Base-by-base conservation (phyloP, 2,888 invertebrate species). In the Spicauda simplicius region DNA sequence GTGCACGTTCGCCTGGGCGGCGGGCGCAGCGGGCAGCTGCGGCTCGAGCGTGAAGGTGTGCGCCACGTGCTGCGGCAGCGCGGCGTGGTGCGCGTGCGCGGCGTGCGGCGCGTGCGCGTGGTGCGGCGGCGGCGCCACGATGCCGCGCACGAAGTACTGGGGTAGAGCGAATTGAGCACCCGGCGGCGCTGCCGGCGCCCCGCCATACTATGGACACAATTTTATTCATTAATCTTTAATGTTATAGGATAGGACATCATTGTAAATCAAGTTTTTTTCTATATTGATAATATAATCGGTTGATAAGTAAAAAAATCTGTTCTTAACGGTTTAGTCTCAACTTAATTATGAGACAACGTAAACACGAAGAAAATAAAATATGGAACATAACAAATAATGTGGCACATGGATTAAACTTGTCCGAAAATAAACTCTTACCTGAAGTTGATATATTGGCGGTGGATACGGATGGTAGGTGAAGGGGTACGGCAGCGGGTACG, bases 391-490 rank as follows among this genome's bases (percentile, higher is more conserved):
- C 25, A 25, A 25, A 25, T 25, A 25, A 33, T 33, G 33, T 33
- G 33, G 6, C 14, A 14, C 14, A 11, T 37, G 6, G 12, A 37
- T 10, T 11, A 7, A 37, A 37, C 12, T 11, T 37, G 10, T 37
- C 8, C 12, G 48, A 72, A 60, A 69, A 72, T 33, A 10, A 59
- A n/a, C 18, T 48, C 41, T 54, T 10, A 91, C 92, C 83, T 91
- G 92, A 63, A 93, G 76, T 75, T 91, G 92, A 71, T 92, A 92
- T 59, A 92, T 91, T 71, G 77, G 75, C 50, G 77, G 77, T 67
- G 78, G 77, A 63, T 77, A 77, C 7, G 95, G 95, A 75, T 96
- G 96, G 77, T 95, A 94, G 11, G 96, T 94, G 81, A 96, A 97
- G 11, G 91, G 86, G 83, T 97, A 97, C 20, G 96, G 96, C 61